Conservation (phyloP, 2,797 vertebrate genomes). For the Oceanodroma leucorhoa region DNA sequence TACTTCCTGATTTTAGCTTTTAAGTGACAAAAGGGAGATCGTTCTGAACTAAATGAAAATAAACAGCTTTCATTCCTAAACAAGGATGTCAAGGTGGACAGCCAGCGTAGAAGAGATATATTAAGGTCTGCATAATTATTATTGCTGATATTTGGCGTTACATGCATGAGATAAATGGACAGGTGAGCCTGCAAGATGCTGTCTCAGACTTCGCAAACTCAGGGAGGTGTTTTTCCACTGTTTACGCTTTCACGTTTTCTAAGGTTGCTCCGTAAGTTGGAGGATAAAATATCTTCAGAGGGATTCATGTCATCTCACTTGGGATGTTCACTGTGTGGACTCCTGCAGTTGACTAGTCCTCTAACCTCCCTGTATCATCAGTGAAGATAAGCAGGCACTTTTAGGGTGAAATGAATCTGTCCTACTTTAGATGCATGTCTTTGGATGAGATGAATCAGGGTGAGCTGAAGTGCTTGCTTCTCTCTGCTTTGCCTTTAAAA, state of each 20-base stretch:
- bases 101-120: neutral
- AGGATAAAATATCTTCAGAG: neutral
- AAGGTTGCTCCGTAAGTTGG: neutral
- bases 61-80: neutral
- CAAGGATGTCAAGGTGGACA: neutral
- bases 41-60: neutral
- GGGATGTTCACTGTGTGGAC: neutral
- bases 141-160: neutral
- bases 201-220: fast-evolving
- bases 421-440: neutral
- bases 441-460: neutral
- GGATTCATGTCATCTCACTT: neutral
- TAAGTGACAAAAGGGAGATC: neutral
- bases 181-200: neutral
- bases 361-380: neutral
- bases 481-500: neutral
- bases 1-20: neutral
- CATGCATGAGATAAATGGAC: fast-evolving
- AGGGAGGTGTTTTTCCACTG: neutral
- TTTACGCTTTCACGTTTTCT: neutral
- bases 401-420: neutral
- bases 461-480: neutral
- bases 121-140: neutral
- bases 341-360: neutral
- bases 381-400: neutral